A percentile compares a stretch with the other conserved stretches of the same genome.
Conservation (phyloP, 2,113 vertebrate genomes). For the Egretta garzetta region DNA sequence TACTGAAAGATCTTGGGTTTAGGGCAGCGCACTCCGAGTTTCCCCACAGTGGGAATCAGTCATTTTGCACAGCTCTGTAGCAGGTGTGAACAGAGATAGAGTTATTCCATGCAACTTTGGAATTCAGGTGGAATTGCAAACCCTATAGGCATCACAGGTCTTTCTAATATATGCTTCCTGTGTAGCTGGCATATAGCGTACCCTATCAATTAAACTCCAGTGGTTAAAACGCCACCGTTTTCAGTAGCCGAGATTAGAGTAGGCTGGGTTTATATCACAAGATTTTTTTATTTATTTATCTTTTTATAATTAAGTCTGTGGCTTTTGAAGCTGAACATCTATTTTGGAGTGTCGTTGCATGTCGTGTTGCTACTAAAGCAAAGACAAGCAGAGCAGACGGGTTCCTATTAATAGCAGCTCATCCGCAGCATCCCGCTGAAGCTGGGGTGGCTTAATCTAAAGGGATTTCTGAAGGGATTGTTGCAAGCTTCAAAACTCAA, state of each 20-base stretch:
- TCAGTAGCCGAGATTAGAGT: neutral
- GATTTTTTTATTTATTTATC: neutral
- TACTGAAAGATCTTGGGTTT: neutral
- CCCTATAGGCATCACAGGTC: neutral
- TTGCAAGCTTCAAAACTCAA: neutral
- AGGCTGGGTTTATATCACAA: accelerated
- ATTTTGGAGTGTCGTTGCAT: neutral
- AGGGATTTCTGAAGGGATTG: neutral
- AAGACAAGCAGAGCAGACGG: neutral
- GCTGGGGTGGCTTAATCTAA: neutral
- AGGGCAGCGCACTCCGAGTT: neutral
- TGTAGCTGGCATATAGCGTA: accelerated
- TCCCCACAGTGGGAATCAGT: neutral
- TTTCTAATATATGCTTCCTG: neutral
- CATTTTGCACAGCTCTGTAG: neutral
- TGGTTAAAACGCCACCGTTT: neutral
- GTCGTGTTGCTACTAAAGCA: neutral
- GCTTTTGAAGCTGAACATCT: neutral
- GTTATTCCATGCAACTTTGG: neutral
- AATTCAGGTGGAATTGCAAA: neutral
- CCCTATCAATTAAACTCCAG: neutral
- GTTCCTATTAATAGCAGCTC: neutral
- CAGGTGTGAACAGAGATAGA: neutral
- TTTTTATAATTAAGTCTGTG: neutral
- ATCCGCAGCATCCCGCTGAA: neutral